Base-by-base conservation (phyloP, 2,888 invertebrate genomes). In the Scaptodrosophila latifasciaeformis region DNA sequence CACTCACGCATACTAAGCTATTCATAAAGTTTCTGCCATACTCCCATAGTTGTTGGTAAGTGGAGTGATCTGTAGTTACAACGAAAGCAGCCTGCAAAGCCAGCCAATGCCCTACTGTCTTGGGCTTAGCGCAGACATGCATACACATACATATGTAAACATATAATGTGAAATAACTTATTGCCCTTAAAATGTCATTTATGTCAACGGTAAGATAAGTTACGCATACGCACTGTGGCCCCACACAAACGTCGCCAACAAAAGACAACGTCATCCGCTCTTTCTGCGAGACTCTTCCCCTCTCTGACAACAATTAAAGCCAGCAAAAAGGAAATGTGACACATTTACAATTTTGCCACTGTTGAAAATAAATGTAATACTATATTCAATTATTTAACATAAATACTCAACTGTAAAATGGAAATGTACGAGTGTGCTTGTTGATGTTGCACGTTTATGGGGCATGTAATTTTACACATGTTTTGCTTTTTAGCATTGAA, bases 151-250 rank as follows among this genome's bases (percentile, higher is more conserved):
- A 15, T 31, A 21, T 43, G 53, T 55, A 63, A 67, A 63, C 65
- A 67, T 77, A 76, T 75, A 80, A 81, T 75, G 82, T 63, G 78
- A 81, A 75, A 75, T 75, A 75, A 75, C 75, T 75, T 75, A 75
- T 75, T 75, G 80, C 81, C 75, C 75, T 75, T 75, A 75, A 81
- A 75, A 75, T 75, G 75, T 75, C 82, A 81, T 81, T 81, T 81
- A 62, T 81, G 75, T 75, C 82, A 81, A 81, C 82, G 82, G 62
- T 75, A 77, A 81, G 75, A 75, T 81, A 75, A 76, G 80, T 75
- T 75, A 79, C 82, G 70, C 77, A 79, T 64, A 76, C 80, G 77
- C 80, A 75, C 59, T 61, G 74, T 59, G 47, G 42, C 21, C 55
- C 45, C 58, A 9, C 39, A 15, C 51, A 17, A 17, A 3, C 24